These are phyloP conservation scores for Noctua fimbriata DNA, from an alignment of 2,888 invertebrate genomes.

Conservation along the genomic window DNA sequence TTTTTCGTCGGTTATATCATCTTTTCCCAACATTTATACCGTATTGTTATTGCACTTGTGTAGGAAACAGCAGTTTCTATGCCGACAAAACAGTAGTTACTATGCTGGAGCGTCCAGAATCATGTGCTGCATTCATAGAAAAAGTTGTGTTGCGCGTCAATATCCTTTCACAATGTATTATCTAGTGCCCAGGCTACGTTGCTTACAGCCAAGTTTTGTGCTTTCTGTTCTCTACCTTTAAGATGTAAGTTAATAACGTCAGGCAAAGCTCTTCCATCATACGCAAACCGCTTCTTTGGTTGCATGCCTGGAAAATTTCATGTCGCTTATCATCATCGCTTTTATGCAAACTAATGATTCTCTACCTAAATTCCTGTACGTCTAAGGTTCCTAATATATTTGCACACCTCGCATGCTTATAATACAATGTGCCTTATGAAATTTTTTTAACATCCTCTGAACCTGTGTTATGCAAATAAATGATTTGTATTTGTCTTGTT, in stretches of 20 bases:
- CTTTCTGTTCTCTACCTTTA: constrained; percentile 81
- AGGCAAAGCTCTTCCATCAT: constrained; percentile 86
- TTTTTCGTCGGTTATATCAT: not conserved
- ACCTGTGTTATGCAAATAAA: not conserved
- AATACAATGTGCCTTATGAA: not conserved
- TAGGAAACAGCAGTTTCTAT: too few relatives aligned
- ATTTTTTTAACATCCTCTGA: not conserved
- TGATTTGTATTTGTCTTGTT: not conserved
- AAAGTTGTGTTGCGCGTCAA: not conserved
- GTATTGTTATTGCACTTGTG: not conserved
- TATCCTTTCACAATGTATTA: constrained; percentile 2
- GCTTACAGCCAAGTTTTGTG: constrained; percentile 36
- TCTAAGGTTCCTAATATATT: not conserved
- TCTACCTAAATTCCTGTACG: not conserved
- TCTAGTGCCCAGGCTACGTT: constrained; percentile 55
- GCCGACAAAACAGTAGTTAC: not conserved
- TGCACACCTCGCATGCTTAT: not conserved
- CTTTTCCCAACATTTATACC: not conserved
- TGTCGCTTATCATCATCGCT: not conserved
- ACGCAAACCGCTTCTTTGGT: constrained; percentile 83
- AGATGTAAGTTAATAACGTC: constrained; percentile 87
- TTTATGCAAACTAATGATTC: not conserved
- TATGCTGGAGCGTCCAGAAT: not conserved
- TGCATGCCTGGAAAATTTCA: constrained; percentile 78
- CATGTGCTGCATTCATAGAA: not conserved